Evolutionary conservation across 2,888 invertebrate genomes (phyloP), one percentile per base, ranked within the genome.

Genomic region (Leptinotarsa peninsularis): DNA sequence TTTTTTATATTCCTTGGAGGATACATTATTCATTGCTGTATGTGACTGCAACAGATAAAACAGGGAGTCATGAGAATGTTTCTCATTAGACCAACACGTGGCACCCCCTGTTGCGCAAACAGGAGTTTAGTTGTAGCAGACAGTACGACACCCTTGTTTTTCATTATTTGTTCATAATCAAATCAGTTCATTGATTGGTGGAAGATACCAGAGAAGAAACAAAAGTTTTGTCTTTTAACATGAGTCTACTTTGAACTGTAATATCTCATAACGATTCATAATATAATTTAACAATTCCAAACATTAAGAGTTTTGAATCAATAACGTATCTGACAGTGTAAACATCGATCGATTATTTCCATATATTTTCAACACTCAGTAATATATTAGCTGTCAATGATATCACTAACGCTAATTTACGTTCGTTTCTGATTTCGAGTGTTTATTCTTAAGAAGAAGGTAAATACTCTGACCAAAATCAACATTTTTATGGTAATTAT

Each of bases 401-500:
- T 13, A 68, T 68, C 67, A 23, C 23, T 4, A 68, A 49, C 33
- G 67, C 52, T 68, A 68, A 68, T 68, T 68, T n/a, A 49, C 27
- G 4, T 27, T 52, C 67, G 52, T 17, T 54, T 68, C 27, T 68
- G 23, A 68, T 49, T 68, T 52, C 27, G 0, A 68, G 67, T 50
- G 52, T 54, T 54, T 54, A 68, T 52, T 52, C 49, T n/a, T 4
- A 15, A 52, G 17, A 17, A 56, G 23, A 72, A 74, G 52, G 71
- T 76, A 79, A 79, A 79, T 76, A 79, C 66, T 54, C 73, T 43
- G 70, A 17, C 66, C 58, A 79, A 75, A 77, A 76, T 74, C 72
- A 79, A 79, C 76, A 79, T 67, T 69, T 67, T 54, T 56, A 77
- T 74, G 79, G 76, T 69, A 79, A 77, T 79, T 79, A 76, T 79